Base-by-base conservation (phyloP, 2,113 vertebrate genomes). In the Oxygymnocypris stewartii region DNA sequence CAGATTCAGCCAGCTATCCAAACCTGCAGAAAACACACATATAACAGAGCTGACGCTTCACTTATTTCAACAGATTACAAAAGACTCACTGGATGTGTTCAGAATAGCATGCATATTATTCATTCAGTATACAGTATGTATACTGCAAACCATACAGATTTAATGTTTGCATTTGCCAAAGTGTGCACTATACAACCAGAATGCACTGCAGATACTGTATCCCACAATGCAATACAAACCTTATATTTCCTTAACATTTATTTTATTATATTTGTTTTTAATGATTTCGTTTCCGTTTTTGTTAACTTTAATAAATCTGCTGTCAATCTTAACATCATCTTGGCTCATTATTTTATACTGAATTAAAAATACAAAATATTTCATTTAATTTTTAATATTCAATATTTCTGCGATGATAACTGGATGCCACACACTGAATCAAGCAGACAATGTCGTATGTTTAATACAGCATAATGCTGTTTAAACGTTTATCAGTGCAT, bases 1-100 rank as follows among this genome's bases (percentile, higher is more conserved):
- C 93, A 98, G 94, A 88, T 96, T 96, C 91, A 97, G 90, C 97
- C 97, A 98, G 91, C 93, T 91, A 57, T 98, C 97, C 0, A 96
- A 54, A 2, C 97, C 97, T 98, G 92, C 25, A 13, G 65, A 3
- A 71, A 20, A 59, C 18, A 44, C 23, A 75, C 35, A 13, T 5
- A 25, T 28, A 16, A 47, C 9, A 12, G 12, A 2, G 35, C 73
- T 74, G 63, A 9, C 0, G 2, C 18, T 20, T 57, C 54, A 61
- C 23, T 61, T 57, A 7, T 57, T 20, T 54, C 16, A 54, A 61
- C 54, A 59, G 57, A 59, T 49, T 49, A 51, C 49, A 51, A 13
- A 51, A 51, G 12, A 59, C 6, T 23, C 51, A 23, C 1, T 59
- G 54, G 18, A 23, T 9, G 6, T 59, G 54, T 59, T 59, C 20